Evolutionary conservation across 2,797 vertebrate species (phyloP).

Genomic region (Crocodylus rhombifer): DNA sequence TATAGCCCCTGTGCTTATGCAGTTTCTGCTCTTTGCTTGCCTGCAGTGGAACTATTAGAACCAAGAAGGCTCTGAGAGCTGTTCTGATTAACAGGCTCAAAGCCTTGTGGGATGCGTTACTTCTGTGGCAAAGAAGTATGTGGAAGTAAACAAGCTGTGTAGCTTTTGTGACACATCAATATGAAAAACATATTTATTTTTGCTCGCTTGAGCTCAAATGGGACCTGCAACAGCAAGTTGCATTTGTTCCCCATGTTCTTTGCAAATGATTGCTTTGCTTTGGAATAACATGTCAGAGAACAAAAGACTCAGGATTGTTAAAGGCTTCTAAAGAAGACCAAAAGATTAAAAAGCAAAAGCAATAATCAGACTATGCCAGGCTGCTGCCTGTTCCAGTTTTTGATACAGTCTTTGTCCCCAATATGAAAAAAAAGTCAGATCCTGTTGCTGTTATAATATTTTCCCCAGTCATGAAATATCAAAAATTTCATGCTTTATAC

Average conservation of each 20-base stretch:
- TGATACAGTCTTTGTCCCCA: background rate
- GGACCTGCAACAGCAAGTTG: background rate
- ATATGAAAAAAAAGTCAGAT: constrained; percentile 21
- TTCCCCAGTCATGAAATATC: constrained; percentile 62
- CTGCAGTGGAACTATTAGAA: constrained; percentile 48
- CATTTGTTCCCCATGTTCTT: background rate
- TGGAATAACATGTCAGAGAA: background rate
- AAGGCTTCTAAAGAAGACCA: constrained; percentile 13
- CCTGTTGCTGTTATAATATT: constrained; percentile 52
- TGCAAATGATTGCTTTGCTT: background rate
- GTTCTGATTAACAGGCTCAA: constrained; percentile 31
- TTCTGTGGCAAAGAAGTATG: background rate
- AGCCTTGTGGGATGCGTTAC: background rate
- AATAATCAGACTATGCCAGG: constrained; percentile 21
- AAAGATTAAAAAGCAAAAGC: background rate
- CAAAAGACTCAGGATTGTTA: background rate
- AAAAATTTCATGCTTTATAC: constrained; percentile 68
- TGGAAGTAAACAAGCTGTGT: background rate
- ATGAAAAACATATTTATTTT: background rate
- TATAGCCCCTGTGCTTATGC: background rate
- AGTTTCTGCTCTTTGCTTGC: constrained; percentile 43
- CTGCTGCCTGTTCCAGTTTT: constrained; percentile 37
- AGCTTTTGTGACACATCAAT: background rate
- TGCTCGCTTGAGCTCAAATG: background rate
- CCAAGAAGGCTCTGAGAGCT: constrained; percentile 38